Conservation (phyloP, 2,888 invertebrate species). For the Mantis religiosa region DNA sequence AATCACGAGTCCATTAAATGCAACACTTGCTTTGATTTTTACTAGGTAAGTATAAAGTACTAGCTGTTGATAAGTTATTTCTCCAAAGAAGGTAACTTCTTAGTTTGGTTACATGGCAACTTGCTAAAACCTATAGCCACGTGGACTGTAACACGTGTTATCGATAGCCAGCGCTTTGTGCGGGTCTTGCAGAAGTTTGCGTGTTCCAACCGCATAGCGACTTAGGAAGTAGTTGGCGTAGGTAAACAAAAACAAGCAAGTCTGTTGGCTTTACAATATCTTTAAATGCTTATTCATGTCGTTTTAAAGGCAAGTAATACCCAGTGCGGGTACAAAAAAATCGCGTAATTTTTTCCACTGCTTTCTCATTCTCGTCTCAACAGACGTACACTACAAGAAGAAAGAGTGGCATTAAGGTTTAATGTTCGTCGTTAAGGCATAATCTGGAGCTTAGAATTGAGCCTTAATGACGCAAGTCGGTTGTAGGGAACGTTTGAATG, state of each 20-base stretch:
- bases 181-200: not conserved
- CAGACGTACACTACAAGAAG: not conserved
- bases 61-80: too few relatives aligned
- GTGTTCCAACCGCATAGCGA: not conserved
- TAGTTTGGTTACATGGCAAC: not conserved
- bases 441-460: slow-evolving; percentile 11
- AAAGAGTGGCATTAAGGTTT: slow-evolving; percentile 6
- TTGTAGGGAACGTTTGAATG: not conserved
- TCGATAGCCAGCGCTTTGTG: not conserved
- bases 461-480: slow-evolving; percentile 8
- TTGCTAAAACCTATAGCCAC: not conserved
- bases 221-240: not conserved
- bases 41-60: too few relatives aligned
- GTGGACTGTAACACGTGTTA: not conserved
- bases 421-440: slow-evolving; percentile 7
- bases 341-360: not conserved
- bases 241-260: not conserved
- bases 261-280: not conserved
- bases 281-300: not conserved
- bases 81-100: too few relatives aligned
- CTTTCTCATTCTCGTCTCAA: not conserved
- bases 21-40: too few relatives aligned
- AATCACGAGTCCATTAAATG: too few relatives aligned
- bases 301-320: not conserved
- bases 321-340: not conserved